These are phyloP conservation scores for Hypotaenidia okinawae DNA, from an alignment of 2,797 vertebrate genomes.

Conservation along the genomic window DNA sequence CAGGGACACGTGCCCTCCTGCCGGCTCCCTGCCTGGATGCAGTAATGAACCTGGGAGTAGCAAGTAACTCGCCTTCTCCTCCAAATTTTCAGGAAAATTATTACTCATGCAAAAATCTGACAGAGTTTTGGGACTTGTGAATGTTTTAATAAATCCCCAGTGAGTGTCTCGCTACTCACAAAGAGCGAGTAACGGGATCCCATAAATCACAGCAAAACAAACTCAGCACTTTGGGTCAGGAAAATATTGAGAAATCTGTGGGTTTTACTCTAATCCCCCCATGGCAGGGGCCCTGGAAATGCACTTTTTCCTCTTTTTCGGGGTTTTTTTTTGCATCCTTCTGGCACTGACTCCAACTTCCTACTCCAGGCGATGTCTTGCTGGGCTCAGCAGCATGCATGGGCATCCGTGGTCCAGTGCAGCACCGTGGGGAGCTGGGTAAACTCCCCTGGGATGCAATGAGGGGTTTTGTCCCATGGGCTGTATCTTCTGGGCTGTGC, in stretches of 20 bases:
- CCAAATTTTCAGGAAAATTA: slow-evolving; percentile 10
- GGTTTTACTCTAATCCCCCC: slow-evolving; percentile 55
- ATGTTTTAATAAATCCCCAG: slow-evolving; percentile 44
- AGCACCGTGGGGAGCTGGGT: fast-evolving
- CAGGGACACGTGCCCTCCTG: not conserved
- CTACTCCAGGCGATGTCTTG: not conserved
- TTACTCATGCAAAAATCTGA: slow-evolving; percentile 43
- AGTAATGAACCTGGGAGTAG: not conserved
- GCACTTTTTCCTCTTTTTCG: not conserved
- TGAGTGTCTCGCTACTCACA: slow-evolving; percentile 48
- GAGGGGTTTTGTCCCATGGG: not conserved
- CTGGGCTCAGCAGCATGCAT: not conserved
- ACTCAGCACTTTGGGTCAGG: slow-evolving; percentile 63
- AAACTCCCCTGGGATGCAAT: not conserved
- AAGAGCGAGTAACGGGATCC: slow-evolving; percentile 33
- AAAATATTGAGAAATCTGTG: slow-evolving; percentile 68
- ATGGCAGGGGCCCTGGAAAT: slow-evolving; percentile 48
- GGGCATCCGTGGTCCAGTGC: not conserved
- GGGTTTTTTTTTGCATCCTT: not conserved
- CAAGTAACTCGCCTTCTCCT: not conserved
- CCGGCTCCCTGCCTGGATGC: not conserved
- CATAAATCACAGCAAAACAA: slow-evolving; percentile 63
- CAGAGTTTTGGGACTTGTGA: slow-evolving; percentile 28
- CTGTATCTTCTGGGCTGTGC: not conserved
- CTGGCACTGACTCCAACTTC: not conserved